Base-by-base conservation (phyloP, 1,140 invertebrate species). In the Lepidurus couesii region DNA sequence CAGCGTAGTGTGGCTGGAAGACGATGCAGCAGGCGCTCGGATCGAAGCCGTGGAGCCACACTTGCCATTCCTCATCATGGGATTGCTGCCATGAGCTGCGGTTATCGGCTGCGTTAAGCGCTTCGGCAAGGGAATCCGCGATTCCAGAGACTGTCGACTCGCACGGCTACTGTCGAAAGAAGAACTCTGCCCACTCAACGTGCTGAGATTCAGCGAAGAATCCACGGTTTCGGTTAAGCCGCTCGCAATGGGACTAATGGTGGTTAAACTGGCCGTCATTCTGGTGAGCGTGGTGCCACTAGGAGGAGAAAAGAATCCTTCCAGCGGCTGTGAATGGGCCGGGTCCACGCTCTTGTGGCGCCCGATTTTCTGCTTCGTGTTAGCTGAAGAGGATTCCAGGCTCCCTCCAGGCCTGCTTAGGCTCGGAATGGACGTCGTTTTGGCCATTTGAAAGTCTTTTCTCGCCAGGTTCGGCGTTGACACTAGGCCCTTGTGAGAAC, bases 101-200 rank as follows among this genome's bases (percentile, higher is more conserved):
- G 53, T 21, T 21, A 21, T 65, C 53, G 53, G 3, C 53, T 65
- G 53, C 16, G n/a, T 65, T 9, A 65, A 65, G 53, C 53, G 53
- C 53, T 65, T 65, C 53, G 53, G 53, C 21, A 65, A 65, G 53
- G 53, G 53, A 65, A 65, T 65, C 8, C 53, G 53, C 53, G 53
- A 65, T 65, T 65, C 53, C 16, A 21, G 53, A 7, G 6, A 21
- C 21, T 65, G 53, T 21, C 6, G 8, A 16, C 13, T 65, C 16
- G 53, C 21, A 21, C 16, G 53, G 21, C 53, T 65, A 21, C 7
- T 65, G 8, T 65, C 53, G 53, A 65, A 65, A 13, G 53, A 65
- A 65, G 53, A 65, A 21, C 53, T 65, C n/a, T 65, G 53, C 16
- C 53, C 53, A 65, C 53, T 65, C 6, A 65, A 7, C 7, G 53